Percentiles rank a stretch among this genome's conserved stretches.
phyloP scores from a whole-genome alignment of 2,888 invertebrate genomes.

The Brachynemurus nebulosus region DNA sequence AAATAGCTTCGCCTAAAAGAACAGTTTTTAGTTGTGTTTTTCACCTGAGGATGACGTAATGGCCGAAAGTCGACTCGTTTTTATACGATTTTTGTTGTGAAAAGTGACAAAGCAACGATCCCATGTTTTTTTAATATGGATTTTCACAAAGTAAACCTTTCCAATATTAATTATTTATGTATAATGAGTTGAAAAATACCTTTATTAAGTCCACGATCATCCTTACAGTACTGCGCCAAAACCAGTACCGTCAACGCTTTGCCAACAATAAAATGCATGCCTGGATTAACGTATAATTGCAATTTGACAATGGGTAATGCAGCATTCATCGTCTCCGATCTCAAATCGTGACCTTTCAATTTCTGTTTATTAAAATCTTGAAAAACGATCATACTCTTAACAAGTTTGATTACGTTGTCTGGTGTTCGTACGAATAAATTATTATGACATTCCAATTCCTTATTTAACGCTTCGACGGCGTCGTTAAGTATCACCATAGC shows the following conservation, averaged over 20 bases:
- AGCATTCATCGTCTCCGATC: constrained; percentile 49
- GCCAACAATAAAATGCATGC: constrained; percentile 52
- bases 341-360: constrained; percentile 49
- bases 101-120: no score
- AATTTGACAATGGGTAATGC: constrained; percentile 57
- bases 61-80: no score
- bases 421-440: constrained; percentile 34
- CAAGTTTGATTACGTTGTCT: constrained; percentile 28
- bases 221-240: constrained; percentile 20
- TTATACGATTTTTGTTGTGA: no score
- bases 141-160: no score
- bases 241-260: constrained; percentile 43
- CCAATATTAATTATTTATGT: no score
- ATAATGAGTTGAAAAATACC: no score
- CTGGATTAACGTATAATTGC: constrained; percentile 63
- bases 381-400: constrained; percentile 31
- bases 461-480: constrained; percentile 35
- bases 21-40: no score
- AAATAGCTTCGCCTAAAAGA: no score
- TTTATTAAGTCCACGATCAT: constrained; percentile 22
- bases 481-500: constrained; percentile 28
- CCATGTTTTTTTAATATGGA: no score
- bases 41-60: no score
- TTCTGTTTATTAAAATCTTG: constrained; percentile 34
- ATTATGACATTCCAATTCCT: constrained; percentile 44